Conservation (phyloP, 2,888 invertebrate species). For the Ceriagrion tenellum region DNA sequence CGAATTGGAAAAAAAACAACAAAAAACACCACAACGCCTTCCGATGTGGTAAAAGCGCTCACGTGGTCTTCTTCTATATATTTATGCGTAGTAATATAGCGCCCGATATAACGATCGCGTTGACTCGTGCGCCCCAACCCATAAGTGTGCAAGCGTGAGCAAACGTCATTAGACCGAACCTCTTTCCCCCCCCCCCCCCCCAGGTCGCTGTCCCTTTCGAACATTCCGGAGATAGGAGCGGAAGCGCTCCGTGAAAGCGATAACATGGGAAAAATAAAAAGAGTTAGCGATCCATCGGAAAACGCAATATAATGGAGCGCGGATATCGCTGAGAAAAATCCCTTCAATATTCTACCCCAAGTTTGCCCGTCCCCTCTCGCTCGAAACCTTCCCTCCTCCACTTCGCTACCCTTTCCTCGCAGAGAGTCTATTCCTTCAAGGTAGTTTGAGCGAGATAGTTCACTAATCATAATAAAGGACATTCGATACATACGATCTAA, state of each 20-base stretch:
- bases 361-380: background rate
- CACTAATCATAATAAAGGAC: too few species aligned
- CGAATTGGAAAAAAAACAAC: too few species aligned
- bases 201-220: background rate
- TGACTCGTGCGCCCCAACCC: background rate
- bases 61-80: too few species aligned
- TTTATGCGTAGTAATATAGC: too few species aligned
- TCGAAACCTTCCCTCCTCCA: background rate
- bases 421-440: background rate
- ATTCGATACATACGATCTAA: too few species aligned
- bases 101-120: background rate
- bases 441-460: too few species aligned
- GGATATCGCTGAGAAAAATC: background rate
- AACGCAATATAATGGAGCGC: background rate
- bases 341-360: background rate
- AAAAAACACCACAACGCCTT: too few species aligned
- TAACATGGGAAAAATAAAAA: background rate
- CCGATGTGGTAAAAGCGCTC: too few species aligned
- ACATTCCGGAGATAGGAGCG: background rate
- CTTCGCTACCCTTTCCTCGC: background rate
- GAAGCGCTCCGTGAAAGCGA: background rate
- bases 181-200: too few species aligned
- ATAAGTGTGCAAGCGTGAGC: background rate
- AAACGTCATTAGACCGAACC: background rate
- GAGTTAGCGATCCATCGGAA: background rate